Conservation (phyloP, 2,113 vertebrate species). For the Cavia aperea region DNA sequence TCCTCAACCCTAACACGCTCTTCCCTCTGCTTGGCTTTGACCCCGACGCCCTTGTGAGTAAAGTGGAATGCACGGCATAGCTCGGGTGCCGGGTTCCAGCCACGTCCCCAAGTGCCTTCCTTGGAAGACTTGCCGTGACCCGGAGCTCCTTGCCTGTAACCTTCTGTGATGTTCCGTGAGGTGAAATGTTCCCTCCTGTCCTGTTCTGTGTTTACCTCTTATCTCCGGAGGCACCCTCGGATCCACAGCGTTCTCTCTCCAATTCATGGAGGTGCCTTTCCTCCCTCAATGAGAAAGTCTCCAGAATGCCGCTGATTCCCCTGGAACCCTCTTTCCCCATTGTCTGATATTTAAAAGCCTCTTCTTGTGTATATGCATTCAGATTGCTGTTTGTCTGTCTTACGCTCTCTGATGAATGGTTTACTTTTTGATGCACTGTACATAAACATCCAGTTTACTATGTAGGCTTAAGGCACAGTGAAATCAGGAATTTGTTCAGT, state of each 20-base stretch:
- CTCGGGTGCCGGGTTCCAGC: not conserved
- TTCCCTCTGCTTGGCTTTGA: not conserved
- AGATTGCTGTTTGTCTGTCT: not conserved
- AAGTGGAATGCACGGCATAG: not conserved
- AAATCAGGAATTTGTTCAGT: not conserved
- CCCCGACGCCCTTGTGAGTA: not conserved
- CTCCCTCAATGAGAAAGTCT: not conserved
- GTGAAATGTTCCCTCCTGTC: not conserved
- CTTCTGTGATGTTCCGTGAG: constrained; percentile 8
- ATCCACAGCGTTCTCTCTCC: not conserved
- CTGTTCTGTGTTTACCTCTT: not conserved
- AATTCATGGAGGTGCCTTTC: not conserved
- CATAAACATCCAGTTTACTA: not conserved
- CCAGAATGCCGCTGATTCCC: not conserved
- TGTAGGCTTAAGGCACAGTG: not conserved
- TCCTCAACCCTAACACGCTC: not conserved
- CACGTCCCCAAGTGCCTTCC: not conserved
- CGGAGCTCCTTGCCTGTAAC: constrained; percentile 12
- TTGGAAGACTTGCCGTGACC: not conserved
- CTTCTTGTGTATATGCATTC: not conserved
- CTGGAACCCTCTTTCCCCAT: not conserved
- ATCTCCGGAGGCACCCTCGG: not conserved
- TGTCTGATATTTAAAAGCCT: not conserved
- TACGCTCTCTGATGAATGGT: not conserved
- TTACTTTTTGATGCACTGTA: not conserved